Base-by-base conservation (phyloP, 2,888 invertebrate genomes). In the Lymantria dispar region DNA sequence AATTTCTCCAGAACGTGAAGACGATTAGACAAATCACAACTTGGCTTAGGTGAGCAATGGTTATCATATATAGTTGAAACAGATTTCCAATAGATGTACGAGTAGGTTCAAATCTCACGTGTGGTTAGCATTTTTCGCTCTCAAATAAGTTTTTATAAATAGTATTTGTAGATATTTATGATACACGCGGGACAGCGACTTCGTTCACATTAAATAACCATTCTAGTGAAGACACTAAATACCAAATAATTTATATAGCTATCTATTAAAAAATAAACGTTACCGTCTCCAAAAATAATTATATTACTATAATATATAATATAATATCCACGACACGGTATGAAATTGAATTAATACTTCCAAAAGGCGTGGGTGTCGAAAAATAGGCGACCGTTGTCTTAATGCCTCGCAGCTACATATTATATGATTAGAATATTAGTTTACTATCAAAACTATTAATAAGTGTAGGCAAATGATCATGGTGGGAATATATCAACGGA, bases 401-500 rank as follows among this genome's bases (percentile, higher is more conserved):
- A 56, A 64, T 66, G 42, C 61, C 70, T 58, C 14, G 47, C 22
- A 57, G 70, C 61, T 60, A 61, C 49, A 58, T 36, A 60, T 67
- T 58, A 59, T 9, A 64, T 50, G 59, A 67, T 69, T 58, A 54
- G 52, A 38, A 62, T 60, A 70, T 72, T 65, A 61, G 61, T 67
- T 60, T 64, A 50, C 52, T 61, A 62, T 58, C 43, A 58, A 54
- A 62, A 58, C 50, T 58, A 67, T 64, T 59, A 64, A 58, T 58
- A 56, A 46, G 43, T 56, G 56, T 38, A 31, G 45, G 43, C 62
- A 62, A 52, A 64, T 59, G 48, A 44, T 22, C 5, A 22, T 30
- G 12, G 22, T 43, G 43, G 40, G 44, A 47, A 22, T 42, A 10
- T 33, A 22, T 22, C 22, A 22, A 22, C 22, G 22, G 22, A 22